Evolutionary conservation across 2,888 invertebrate species (phyloP).

Genomic region (Drosophila bunnanda): DNA sequence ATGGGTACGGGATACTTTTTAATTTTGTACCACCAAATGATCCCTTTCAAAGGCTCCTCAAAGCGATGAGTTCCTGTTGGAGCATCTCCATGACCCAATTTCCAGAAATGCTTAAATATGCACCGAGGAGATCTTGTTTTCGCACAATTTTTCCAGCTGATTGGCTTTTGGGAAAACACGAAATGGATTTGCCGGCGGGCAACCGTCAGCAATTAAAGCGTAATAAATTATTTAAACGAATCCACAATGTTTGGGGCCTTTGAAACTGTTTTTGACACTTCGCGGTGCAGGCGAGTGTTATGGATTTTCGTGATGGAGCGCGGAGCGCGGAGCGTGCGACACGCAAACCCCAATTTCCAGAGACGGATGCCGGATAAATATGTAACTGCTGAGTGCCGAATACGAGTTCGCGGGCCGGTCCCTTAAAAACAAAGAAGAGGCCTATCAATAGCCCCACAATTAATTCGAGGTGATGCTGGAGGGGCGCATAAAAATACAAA

Average conservation of each 20-base stretch:
- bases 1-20: too few relatives aligned
- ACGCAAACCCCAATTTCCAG: conserved; percentile 76
- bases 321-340: conserved; percentile 67
- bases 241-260: conserved; percentile 30
- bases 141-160: conserved; percentile 72
- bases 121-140: conserved; percentile 33
- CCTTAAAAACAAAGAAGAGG: conserved; percentile 55
- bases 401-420: conserved; percentile 14
- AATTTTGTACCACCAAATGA: not conserved
- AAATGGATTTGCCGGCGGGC: conserved; percentile 49
- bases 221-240: conserved; percentile 70
- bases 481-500: conserved; percentile 31
- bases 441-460: conserved; percentile 76
- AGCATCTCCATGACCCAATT: conserved; percentile 34
- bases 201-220: conserved; percentile 53
- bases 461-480: conserved; percentile 51
- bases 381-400: conserved; percentile 47
- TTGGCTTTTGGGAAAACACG: conserved; percentile 66
- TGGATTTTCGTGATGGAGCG: conserved; percentile 50
- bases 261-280: conserved; percentile 71
- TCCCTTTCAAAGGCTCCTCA: not conserved
- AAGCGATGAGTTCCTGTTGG: conserved; percentile 10
- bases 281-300: conserved; percentile 41
- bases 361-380: conserved; percentile 58
- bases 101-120: not conserved